phyloP scores from a whole-genome alignment of 2,888 invertebrate species.

The Meandrusa payeni region DNA sequence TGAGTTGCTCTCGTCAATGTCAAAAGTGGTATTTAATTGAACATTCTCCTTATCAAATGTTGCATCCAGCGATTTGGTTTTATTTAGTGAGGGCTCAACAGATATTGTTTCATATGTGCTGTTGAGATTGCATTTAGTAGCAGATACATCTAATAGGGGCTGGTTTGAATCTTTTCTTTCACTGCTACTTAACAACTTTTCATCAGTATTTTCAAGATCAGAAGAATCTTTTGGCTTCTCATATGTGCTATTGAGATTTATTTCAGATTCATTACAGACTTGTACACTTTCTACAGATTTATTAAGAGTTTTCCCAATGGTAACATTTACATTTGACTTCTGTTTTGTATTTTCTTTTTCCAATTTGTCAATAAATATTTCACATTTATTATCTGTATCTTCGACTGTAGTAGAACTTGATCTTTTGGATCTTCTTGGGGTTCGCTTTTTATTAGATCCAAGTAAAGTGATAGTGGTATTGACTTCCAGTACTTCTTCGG shows the following conservation, averaged over 20 bases:
- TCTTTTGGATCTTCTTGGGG: conserved; percentile 7
- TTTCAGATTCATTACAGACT: too few species aligned
- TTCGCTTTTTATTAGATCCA: conserved; percentile 7
- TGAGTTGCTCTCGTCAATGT: neutral
- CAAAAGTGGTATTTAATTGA: too few species aligned
- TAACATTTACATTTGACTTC: conserved; percentile 21
- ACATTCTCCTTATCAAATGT: conserved; percentile 40
- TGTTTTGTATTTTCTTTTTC: conserved; percentile 15
- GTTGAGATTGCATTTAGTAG: conserved; percentile 24
- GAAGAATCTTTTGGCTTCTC: neutral
- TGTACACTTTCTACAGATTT: conserved; percentile 31
- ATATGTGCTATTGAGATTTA: conserved; percentile 21
- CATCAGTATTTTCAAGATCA: conserved; percentile 30
- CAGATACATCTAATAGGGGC: neutral
- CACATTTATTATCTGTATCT: conserved; percentile 14
- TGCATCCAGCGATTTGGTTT: conserved; percentile 33
- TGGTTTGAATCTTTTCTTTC: conserved; percentile 19
- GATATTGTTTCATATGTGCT: conserved; percentile 38
- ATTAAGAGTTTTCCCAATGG: conserved; percentile 26
- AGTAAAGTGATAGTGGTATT: neutral
- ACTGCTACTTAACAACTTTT: conserved; percentile 17
- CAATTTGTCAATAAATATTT: conserved; percentile 9
- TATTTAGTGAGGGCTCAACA: conserved; percentile 26
- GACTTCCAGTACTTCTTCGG: neutral
- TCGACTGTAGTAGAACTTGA: conserved; percentile 4